Evolutionary conservation across 2,888 invertebrate genomes (phyloP).

Genomic region (Lepeophtheirus nordmannii): DNA sequence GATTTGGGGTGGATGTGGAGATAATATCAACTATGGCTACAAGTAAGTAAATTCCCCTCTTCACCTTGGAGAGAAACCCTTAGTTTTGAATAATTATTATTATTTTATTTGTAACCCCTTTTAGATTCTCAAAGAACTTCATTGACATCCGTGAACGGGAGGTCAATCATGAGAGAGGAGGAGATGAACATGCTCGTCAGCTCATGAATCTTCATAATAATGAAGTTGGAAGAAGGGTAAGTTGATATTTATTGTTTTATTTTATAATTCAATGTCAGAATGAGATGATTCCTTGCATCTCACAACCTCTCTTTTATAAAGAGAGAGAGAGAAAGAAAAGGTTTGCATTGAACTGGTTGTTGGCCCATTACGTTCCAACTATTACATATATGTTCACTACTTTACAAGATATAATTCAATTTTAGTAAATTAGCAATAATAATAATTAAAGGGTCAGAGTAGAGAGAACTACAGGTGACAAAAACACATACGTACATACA

Average conservation of each 20-base stretch:
- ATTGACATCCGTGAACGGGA: slow-evolving; percentile 71
- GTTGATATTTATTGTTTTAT: slow-evolving; percentile 30
- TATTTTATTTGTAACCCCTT: background rate
- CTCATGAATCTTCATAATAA: slow-evolving; percentile 96
- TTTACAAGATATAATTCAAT: no score
- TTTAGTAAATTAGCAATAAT: no score
- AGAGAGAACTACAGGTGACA: no score
- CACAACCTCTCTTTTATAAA: no score
- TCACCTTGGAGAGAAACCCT: background rate
- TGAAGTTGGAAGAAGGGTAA: slow-evolving; percentile 87
- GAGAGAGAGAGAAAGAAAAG: no score
- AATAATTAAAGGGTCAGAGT: no score
- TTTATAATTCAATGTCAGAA: background rate
- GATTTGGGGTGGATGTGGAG: slow-evolving; percentile 97
- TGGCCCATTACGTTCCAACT: no score
- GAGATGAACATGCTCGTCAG: slow-evolving; percentile 63
- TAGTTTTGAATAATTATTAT: background rate
- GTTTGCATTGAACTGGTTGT: no score
- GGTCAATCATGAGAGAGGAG: slow-evolving; percentile 61
- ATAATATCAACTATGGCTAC: slow-evolving; percentile 89
- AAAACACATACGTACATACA: no score
- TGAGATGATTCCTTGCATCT: no score
- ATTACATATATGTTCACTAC: no score
- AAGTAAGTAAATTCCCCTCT: slow-evolving; percentile 46
- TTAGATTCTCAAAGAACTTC: slow-evolving; percentile 79